Percentiles rank a stretch among this genome's conserved stretches.
Evolutionary conservation across 2,113 vertebrate genomes (phyloP).

Genomic region (Entomyzon cyanotis): DNA sequence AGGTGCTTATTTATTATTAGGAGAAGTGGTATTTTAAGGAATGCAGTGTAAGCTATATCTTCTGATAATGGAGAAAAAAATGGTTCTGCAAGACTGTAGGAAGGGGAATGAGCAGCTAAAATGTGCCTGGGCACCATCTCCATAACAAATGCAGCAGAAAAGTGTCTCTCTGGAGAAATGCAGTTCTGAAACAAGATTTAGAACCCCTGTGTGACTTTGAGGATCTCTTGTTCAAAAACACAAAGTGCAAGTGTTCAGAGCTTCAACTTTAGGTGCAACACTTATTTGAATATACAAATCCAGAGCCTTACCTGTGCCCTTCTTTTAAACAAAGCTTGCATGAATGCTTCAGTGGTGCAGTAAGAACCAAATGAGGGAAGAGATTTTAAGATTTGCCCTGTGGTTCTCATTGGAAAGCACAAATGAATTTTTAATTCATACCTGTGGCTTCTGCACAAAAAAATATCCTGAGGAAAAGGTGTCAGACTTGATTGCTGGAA

Average conservation of each 20-base stretch:
- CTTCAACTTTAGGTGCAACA: neutral
- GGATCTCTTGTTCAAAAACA: rapidly evolving
- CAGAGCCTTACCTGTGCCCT: neutral
- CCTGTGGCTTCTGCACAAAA: neutral
- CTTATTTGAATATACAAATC: neutral
- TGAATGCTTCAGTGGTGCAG: neutral
- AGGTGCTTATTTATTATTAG: neutral
- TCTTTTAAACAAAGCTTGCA: neutral
- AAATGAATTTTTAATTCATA: conserved; percentile 18
- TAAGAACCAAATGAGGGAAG: neutral
- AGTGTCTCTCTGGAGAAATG: neutral
- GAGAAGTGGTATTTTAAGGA: neutral
- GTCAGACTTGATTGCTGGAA: conserved; percentile 23
- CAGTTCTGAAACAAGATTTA: neutral
- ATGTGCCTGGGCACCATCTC: neutral
- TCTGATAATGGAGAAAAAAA: neutral
- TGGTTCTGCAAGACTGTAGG: neutral
- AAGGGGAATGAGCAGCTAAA: neutral
- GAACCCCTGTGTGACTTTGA: neutral
- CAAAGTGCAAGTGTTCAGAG: neutral
- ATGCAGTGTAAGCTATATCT: neutral
- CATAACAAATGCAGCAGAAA: neutral
- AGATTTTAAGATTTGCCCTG: neutral
- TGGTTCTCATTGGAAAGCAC: neutral
- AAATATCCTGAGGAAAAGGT: neutral